These are phyloP conservation scores for Lobophora halterata DNA, from an alignment of 2,888 invertebrate species.

Conservation along the genomic window DNA sequence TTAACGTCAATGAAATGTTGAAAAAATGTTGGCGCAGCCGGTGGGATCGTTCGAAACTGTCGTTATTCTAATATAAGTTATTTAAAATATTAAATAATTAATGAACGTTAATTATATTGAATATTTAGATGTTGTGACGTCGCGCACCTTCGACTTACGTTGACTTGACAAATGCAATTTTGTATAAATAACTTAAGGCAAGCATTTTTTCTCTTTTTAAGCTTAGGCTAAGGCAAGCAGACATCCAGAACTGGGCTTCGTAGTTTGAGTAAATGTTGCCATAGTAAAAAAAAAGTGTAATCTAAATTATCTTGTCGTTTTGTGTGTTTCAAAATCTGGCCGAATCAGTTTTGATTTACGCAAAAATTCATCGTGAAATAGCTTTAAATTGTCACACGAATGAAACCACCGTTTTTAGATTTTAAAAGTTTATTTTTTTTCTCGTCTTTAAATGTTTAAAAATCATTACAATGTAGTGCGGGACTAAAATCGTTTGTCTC, in stretches of 20 bases:
- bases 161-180: constrained; percentile 50
- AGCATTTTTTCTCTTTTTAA: constrained; percentile 38
- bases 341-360: constrained; percentile 14
- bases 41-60: constrained; percentile 3
- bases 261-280: constrained; percentile 65
- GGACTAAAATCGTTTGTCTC: constrained; percentile 49
- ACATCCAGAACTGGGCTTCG: constrained; percentile 48
- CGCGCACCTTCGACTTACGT: constrained; percentile 41
- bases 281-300: constrained; percentile 61
- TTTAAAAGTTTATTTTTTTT: constrained; percentile 41
- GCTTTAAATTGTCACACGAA: constrained; percentile 77
- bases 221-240: constrained; percentile 61
- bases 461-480: constrained; percentile 56
- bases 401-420: constrained; percentile 74
- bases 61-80: constrained; percentile 50
- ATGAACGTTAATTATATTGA: constrained; percentile 52
- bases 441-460: constrained; percentile 46
- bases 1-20: too few relatives aligned
- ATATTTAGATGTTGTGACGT: constrained; percentile 68
- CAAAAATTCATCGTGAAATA: constrained; percentile 45
- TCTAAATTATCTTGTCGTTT: constrained; percentile 34
- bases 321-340: constrained; percentile 21
- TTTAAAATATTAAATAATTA: constrained; percentile 56
- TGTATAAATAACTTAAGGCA: constrained; percentile 42
- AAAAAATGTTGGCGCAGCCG: neutral